These are phyloP conservation scores for Drosophila colorata DNA, from an alignment of 2,888 invertebrate genomes.

Conservation along the genomic window DNA sequence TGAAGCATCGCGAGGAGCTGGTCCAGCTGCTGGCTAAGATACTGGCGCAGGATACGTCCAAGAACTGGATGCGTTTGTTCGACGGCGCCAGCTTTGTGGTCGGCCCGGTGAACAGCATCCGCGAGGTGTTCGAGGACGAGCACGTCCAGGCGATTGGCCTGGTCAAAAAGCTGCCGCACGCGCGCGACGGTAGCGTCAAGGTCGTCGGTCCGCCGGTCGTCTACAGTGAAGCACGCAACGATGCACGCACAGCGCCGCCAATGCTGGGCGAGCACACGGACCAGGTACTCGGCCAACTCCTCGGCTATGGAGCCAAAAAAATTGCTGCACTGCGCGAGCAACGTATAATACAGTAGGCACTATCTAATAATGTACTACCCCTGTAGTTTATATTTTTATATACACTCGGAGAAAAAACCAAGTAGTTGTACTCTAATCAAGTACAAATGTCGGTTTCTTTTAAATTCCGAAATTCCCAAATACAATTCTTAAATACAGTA, in stretches of 20 bases:
- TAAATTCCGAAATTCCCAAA: too few relatives aligned
- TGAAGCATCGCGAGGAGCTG: slow-evolving; percentile 90
- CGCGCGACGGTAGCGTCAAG: slow-evolving; percentile 89
- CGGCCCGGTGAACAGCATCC: slow-evolving; percentile 95
- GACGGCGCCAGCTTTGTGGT: slow-evolving; percentile 92
- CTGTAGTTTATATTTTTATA: too few relatives aligned
- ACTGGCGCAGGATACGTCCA: slow-evolving; percentile 88
- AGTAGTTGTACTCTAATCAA: background rate
- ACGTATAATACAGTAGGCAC: slow-evolving; percentile 76
- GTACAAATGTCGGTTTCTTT: too few relatives aligned
- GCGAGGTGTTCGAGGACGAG: slow-evolving; percentile 94
- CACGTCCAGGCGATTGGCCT: slow-evolving; percentile 92
- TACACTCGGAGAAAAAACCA: background rate
- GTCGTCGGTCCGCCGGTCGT: slow-evolving; percentile 94
- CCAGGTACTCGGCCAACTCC: slow-evolving; percentile 89
- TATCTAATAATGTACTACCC: background rate
- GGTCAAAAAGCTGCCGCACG: slow-evolving; percentile 90
- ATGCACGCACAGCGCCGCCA: slow-evolving; percentile 92
- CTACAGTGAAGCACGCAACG: slow-evolving; percentile 91
- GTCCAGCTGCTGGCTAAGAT: slow-evolving; percentile 88
- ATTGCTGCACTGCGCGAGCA: slow-evolving; percentile 85
- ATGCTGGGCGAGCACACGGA: slow-evolving; percentile 94
- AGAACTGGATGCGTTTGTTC: slow-evolving; percentile 91
- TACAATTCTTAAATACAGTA: too few relatives aligned
- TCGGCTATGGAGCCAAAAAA: slow-evolving; percentile 88